Base-by-base conservation (phyloP, 92 coral and sea anemone genomes). In the Siderastrea siderea region DNA sequence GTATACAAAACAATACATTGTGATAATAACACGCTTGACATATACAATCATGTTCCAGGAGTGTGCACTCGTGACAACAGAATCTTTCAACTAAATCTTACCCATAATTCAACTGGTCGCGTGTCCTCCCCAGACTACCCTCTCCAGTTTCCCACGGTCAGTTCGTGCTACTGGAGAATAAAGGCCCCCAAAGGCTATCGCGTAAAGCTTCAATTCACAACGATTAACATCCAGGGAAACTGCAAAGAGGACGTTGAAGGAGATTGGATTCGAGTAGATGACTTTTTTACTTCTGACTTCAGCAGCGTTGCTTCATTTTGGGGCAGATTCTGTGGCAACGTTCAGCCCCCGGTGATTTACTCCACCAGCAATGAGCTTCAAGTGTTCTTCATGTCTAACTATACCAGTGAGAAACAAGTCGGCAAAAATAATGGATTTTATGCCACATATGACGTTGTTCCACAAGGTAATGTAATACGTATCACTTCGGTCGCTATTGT, bases 111-210 rank as follows among this genome's bases (percentile, higher is more conserved):
- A 47, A 65, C 84, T 7, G 89, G 89, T 0, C 82, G 89, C 44
- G n/a, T 85, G 46, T 77, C 89, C 53, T 65, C 83, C 38, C 89
- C 89, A 19, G 83, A 85, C 77, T 85, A 75, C 80, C 89, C 89
- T 15, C 80, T 85, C 15, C 76, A 66, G 43, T 78, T 65, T 13
- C 47, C 84, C 10, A 26, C 77, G 58, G 44, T 58, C 60, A 51
- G 57, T 49, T 38, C 76, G 38, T 85, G 89, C 45, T 77, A 44
- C 61, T 85, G 84, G 84, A 60, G 84, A 76, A 43, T 85, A 4
- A 47, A 54, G 16, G 89, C 84, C 5, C 89, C 89, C 7, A 50
- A 76, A 13, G 89, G 89, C 43, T 77, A 66, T 46, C 77, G 63
- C 53, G 16, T 85, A 3, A 85, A 68, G 84, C 83, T 85, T 66